A percentile compares a stretch with the other conserved stretches of the same genome.
Evolutionary conservation across 2,113 vertebrate species (phyloP).

Genomic region (Clarias macrocephalus): DNA sequence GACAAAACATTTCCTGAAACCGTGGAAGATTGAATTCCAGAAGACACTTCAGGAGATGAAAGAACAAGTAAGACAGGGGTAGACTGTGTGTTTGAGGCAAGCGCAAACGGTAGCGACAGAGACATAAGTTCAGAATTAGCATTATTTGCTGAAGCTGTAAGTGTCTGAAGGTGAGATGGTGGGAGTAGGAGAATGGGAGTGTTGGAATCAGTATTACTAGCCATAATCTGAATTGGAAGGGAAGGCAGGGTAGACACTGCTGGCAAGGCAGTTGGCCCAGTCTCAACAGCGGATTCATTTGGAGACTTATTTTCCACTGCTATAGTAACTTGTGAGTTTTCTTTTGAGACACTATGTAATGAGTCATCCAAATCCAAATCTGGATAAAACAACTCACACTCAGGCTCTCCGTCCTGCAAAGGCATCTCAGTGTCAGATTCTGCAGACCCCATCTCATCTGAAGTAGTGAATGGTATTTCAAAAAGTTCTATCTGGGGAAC

Average conservation of each 20-base stretch:
- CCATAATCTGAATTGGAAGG: constrained; percentile 68
- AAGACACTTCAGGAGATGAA: constrained; percentile 65
- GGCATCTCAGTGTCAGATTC: constrained; percentile 42
- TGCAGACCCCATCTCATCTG: constrained; percentile 25
- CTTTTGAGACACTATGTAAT: constrained; percentile 14
- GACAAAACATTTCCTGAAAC: constrained; percentile 64
- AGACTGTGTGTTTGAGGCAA: constrained; percentile 62
- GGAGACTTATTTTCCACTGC: constrained; percentile 25
- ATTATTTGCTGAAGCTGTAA: constrained; percentile 56
- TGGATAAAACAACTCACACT: constrained; percentile 26
- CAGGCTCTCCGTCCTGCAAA: constrained; percentile 35
- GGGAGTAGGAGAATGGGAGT: constrained; percentile 59
- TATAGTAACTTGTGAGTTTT: constrained; percentile 43
- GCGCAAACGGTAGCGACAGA: constrained; percentile 66
- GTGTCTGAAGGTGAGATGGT: constrained; percentile 59
- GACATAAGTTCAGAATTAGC: constrained; percentile 52
- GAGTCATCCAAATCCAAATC: constrained; percentile 9
- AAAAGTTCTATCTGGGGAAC: constrained; percentile 66
- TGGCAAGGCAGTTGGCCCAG: constrained; percentile 45
- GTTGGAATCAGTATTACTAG: constrained; percentile 61
- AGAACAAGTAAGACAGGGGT: constrained; percentile 71
- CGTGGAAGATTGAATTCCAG: constrained; percentile 58
- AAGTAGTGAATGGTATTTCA: constrained; percentile 36
- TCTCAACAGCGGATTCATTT: constrained; percentile 29
- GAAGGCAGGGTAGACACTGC: constrained; percentile 45